phyloP scores from a whole-genome alignment of 2,888 invertebrate genomes.

The Drosophila tanythrix region DNA sequence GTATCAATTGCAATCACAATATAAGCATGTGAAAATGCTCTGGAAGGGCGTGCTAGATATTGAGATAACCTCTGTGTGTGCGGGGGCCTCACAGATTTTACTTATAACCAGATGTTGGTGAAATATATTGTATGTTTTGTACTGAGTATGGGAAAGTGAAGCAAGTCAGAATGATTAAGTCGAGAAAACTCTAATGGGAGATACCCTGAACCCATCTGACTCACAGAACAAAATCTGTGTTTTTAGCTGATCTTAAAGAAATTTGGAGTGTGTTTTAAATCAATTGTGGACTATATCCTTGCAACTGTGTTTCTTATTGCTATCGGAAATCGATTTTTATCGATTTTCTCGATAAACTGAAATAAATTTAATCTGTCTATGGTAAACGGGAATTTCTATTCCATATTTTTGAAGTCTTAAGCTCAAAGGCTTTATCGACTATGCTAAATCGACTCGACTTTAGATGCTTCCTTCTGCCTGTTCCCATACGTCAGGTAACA shows the following conservation, averaged over 20 bases:
- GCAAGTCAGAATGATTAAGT: background rate
- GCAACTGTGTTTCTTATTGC: background rate
- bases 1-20: conserved; percentile 1
- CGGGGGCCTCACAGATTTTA: background rate
- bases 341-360: background rate
- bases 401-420: background rate
- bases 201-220: background rate
- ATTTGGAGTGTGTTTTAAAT: background rate
- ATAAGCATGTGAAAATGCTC: background rate
- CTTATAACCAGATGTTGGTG: background rate
- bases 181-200: background rate
- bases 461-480: background rate
- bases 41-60: too few species aligned
- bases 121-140: background rate
- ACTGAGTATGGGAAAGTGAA: background rate
- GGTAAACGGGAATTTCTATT: background rate
- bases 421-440: background rate
- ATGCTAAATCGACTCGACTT: too few species aligned
- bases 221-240: background rate
- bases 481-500: background rate
- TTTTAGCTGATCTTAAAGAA: background rate
- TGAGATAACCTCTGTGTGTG: too few species aligned
- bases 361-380: background rate
- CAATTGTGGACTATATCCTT: background rate
- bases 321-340: background rate